These are phyloP conservation scores for Tursiops truncatus DNA, from an alignment of 2,113 vertebrate genomes.

Conservation along the genomic window DNA sequence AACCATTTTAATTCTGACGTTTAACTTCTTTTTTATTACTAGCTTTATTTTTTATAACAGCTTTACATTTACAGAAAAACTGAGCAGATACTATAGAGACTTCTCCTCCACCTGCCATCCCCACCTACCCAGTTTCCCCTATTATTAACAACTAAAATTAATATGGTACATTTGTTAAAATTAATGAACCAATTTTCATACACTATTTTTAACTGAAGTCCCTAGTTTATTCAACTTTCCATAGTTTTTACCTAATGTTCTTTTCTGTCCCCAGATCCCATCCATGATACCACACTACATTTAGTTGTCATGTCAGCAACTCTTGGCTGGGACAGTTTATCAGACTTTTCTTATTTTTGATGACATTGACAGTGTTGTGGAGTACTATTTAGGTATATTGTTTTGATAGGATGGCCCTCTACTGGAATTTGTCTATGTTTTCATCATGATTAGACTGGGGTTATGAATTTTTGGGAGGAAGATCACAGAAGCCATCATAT, in stretches of 20 bases:
- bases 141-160: not conserved
- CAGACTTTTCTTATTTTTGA: constrained; percentile 16
- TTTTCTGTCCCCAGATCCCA: not conserved
- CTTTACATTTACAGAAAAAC: constrained; percentile 25
- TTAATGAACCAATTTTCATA: not conserved
- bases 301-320: not conserved
- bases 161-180: not conserved
- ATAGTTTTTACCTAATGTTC: not conserved
- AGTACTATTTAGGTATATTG: not conserved
- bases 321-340: not conserved
- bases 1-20: not conserved
- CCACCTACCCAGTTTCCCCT: not conserved
- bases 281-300: not conserved
- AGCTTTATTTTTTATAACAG: not conserved
- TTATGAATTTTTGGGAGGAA: not conserved
- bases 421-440: not conserved
- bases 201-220: not conserved
- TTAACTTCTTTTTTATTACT: not conserved
- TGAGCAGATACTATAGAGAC: not conserved
- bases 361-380: not conserved
- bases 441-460: not conserved
- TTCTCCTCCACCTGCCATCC: not conserved
- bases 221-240: not conserved
- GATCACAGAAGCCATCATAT: not conserved
- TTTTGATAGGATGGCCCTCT: not conserved